Conservation (phyloP, 2,797 vertebrate species). For the Percopsis omiscomaycus region DNA sequence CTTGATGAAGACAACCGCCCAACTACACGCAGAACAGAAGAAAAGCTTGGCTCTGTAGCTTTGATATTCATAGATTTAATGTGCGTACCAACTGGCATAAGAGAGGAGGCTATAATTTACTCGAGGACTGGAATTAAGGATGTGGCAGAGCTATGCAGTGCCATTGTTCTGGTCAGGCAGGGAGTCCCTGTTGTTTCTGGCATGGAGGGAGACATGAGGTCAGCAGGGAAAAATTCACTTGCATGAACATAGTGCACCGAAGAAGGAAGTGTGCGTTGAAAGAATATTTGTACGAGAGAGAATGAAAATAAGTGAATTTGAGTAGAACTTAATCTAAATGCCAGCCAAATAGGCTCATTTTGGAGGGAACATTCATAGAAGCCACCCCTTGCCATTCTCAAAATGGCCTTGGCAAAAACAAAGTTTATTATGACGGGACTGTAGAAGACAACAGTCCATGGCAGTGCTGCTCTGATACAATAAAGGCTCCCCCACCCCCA, state of each 20-base stretch:
- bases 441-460: constrained; percentile 44
- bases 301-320: constrained; percentile 46
- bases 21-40: constrained; percentile 5
- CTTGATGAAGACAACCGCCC: constrained; percentile 21
- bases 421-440: constrained; percentile 43
- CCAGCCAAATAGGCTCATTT: constrained; percentile 35
- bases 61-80: too few species aligned
- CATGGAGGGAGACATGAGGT: constrained; percentile 74
- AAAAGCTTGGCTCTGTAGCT: constrained; percentile 21
- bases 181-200: constrained; percentile 71
- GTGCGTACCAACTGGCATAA: constrained; percentile 13
- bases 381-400: constrained; percentile 48
- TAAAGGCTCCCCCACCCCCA: constrained; percentile 71
- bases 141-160: constrained; percentile 52
- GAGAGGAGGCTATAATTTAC: constrained; percentile 19
- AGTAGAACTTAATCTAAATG: constrained; percentile 54
- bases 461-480: constrained; percentile 29
- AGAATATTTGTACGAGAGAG: constrained; percentile 12
- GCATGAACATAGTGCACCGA: constrained; percentile 64
- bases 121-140: constrained; percentile 36
- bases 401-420: constrained; percentile 53
- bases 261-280: constrained; percentile 51
- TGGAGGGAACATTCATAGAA: constrained; percentile 40
- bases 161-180: constrained; percentile 62
- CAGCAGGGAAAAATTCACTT: constrained; percentile 75